Percentiles rank a stretch among this genome's conserved stretches.
phyloP scores from a whole-genome alignment of 2,797 vertebrate genomes.

The Halcyon smyrnensis region DNA sequence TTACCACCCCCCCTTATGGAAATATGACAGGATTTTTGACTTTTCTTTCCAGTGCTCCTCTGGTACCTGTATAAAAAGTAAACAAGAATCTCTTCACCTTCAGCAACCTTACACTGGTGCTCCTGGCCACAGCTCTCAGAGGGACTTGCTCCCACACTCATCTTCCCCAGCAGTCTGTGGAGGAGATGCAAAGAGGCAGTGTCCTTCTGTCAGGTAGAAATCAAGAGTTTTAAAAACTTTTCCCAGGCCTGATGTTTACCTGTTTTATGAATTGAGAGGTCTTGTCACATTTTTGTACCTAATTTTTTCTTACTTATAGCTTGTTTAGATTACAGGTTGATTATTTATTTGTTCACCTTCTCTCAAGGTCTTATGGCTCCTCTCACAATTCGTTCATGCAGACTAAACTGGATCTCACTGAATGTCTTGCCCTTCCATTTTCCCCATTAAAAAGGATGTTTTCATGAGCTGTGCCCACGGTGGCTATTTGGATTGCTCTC shows the following conservation, averaged over 20 bases:
- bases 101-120: too few relatives aligned
- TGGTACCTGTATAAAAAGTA: neutral
- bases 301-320: neutral
- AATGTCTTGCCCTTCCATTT: neutral
- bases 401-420: neutral
- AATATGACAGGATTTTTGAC: neutral
- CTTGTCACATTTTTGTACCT: neutral
- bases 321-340: neutral
- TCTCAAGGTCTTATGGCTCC: neutral
- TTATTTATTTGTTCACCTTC: neutral
- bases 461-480: neutral
- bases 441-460: neutral
- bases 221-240: neutral
- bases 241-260: neutral
- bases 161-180: neutral
- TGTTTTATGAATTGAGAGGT: neutral
- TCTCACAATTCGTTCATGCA: neutral
- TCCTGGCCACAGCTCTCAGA: accelerated
- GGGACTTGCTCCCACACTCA: accelerated
- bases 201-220: neutral
- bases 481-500: neutral
- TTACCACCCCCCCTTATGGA: neutral
- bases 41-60: neutral
- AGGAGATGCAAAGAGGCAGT: neutral
- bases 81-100: neutral